Evolutionary conservation across 2,888 invertebrate species (phyloP).

Genomic region (Parochlus steinenii): DNA sequence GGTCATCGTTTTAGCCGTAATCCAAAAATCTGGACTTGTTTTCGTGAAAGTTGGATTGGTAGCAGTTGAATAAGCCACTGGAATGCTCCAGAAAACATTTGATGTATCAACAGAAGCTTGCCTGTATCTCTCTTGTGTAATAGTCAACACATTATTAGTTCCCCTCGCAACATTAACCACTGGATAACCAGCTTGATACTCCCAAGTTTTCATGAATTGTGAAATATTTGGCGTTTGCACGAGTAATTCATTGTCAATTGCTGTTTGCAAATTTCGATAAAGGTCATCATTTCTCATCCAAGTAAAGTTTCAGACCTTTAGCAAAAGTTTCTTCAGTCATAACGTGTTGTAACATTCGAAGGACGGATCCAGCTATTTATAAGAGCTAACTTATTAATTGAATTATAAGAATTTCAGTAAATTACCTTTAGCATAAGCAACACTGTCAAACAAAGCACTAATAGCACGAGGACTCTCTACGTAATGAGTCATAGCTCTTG

Average conservation of each 20-base stretch:
- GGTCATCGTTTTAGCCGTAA: slow-evolving; percentile 9
- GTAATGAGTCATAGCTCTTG: slow-evolving; percentile 65
- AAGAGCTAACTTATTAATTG: neutral
- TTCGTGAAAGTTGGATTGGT: slow-evolving; percentile 11
- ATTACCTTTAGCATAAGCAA: slow-evolving; percentile 81
- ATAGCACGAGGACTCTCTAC: slow-evolving; percentile 74
- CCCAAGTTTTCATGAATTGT: slow-evolving; percentile 42
- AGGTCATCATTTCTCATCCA: slow-evolving; percentile 24
- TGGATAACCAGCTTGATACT: slow-evolving; percentile 41
- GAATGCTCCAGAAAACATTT: slow-evolving; percentile 21
- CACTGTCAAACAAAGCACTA: slow-evolving; percentile 62
- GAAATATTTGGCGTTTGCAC: slow-evolving; percentile 25
- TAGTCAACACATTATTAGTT: slow-evolving; percentile 14
- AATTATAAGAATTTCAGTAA: slow-evolving; percentile 20
- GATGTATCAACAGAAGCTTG: neutral
- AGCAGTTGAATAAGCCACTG: slow-evolving; percentile 22
- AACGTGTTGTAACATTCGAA: slow-evolving; percentile 8
- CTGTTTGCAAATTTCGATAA: slow-evolving; percentile 23
- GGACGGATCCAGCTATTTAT: slow-evolving; percentile 13
- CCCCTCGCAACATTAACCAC: slow-evolving; percentile 34
- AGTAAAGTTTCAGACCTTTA: slow-evolving; percentile 2
- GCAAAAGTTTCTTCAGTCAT: slow-evolving; percentile 1
- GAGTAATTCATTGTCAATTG: slow-evolving; percentile 14
- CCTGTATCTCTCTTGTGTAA: slow-evolving; percentile 7
- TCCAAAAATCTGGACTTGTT: slow-evolving; percentile 8